These are phyloP conservation scores for Lasioglossum vierecki DNA, from an alignment of 2,888 invertebrate genomes.

Conservation along the genomic window DNA sequence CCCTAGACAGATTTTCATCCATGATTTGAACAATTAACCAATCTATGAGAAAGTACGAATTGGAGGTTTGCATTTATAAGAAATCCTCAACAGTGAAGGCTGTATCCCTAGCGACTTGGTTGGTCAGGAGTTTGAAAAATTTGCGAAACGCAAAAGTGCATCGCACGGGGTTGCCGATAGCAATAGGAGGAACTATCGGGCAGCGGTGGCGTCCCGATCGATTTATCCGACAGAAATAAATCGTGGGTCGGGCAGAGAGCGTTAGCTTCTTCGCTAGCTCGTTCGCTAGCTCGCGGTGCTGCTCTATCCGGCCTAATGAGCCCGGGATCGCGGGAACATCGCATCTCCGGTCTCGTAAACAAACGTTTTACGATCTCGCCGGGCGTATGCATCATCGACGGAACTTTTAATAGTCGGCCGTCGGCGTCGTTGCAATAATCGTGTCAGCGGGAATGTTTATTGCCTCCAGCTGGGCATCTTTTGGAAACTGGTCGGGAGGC, in stretches of 20 bases:
- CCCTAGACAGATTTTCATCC: too few species aligned
- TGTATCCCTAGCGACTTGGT: not conserved
- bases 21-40: too few species aligned
- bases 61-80: not conserved
- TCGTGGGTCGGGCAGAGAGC: not conserved
- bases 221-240: conserved; percentile 25
- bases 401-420: conserved; percentile 65
- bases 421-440: conserved; percentile 67
- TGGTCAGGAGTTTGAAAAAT: not conserved
- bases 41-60: too few species aligned
- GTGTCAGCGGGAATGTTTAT: conserved; percentile 70
- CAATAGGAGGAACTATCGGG: not conserved
- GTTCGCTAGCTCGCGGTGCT: conserved; percentile 11
- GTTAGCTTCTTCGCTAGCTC: conserved; percentile 3
- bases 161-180: conserved; percentile 2
- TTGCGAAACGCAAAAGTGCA: not conserved
- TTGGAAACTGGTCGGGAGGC: conserved; percentile 62
- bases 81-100: not conserved
- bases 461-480: conserved; percentile 69
- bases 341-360: conserved; percentile 64
- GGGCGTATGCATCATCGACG: conserved; percentile 59
- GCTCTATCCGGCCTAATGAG: conserved; percentile 49
- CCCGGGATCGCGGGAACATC: conserved; percentile 35
- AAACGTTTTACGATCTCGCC: conserved; percentile 65
- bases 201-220: conserved; percentile 30